phyloP scores from a whole-genome alignment of 2,797 vertebrate genomes.

The Mormyrus hasselquistii region DNA sequence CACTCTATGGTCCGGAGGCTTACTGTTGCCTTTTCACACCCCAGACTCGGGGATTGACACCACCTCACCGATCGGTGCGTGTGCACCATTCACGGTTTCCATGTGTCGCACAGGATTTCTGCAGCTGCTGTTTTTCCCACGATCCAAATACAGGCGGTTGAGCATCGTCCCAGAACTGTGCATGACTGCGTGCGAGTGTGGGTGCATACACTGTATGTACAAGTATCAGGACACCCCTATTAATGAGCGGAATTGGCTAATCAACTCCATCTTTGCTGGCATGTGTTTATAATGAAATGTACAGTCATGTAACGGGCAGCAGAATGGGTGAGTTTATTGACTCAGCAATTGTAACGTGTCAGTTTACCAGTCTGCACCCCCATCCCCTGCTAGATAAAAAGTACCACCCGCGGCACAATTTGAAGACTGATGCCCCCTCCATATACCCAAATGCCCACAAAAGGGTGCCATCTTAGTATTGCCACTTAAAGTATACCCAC shows the following conservation, averaged over 20 bases:
- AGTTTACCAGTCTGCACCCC: not conserved
- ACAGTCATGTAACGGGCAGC: not conserved
- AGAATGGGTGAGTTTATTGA: not conserved
- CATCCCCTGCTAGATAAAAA: not conserved
- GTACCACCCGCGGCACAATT: not conserved
- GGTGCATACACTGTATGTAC: not conserved
- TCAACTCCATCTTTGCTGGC: not conserved
- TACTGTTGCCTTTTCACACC: not conserved
- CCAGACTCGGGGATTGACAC: not conserved
- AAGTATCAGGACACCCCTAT: not conserved
- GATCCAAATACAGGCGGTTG: not conserved
- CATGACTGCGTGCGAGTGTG: not conserved
- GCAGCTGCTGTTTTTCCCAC: not conserved
- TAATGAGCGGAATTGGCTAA: not conserved
- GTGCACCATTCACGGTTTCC: not conserved
- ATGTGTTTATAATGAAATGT: not conserved
- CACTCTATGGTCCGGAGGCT: not conserved
- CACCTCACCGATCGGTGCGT: not conserved
- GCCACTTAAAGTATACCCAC: not conserved
- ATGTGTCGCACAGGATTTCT: not conserved
- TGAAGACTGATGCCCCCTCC: not conserved
- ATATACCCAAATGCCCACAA: not conserved
- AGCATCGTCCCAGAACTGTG: not conserved
- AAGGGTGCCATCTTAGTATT: not conserved
- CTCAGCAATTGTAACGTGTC: not conserved